Evolutionary conservation across 2,113 vertebrate genomes (phyloP), one percentile per base, ranked within the genome.

Genomic region (Pungitius pungitius): DNA sequence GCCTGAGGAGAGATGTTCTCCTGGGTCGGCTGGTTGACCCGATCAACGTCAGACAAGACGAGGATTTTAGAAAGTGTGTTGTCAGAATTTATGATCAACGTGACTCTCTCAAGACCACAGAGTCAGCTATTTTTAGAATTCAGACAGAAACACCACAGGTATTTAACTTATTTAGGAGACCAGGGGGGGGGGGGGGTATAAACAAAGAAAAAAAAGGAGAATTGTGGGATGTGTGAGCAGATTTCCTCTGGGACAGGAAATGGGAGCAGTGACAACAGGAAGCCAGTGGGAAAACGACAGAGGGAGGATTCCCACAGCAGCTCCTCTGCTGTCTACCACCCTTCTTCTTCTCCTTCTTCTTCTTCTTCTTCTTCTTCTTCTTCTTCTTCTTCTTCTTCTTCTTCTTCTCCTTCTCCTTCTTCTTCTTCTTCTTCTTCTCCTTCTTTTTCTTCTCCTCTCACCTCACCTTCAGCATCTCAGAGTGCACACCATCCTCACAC

Each of bases 221-320:
- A 83, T 72, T 74, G 62, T 65, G 69, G 58, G 61, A 76, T 68
- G 65, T 78, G 67, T 9, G 15, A 61, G 65, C 30, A 58, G 62
- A 54, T 55, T 76, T 85, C 86, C 83, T 87, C 61, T 72, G 87
- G 62, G 77, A 82, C 75, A 80, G 90, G 86, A 92, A 90, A 74
- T 56, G 33, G 75, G 78, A 84, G 76, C 67, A 27, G 76, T 83
- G 84, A 89, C 86, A 90, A 88, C 89, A 79, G 84, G 88, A 68
- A 88, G 78, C 78, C 45, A 30, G 79, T 67, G 51, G 85, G 75
- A 87, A 91, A 86, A 87, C 22, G 33, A 81, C 63, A 69, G 62
- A 78, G 26, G 35, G 7, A 56, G 73, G 72, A 90, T 89, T 88
- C 82, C 84, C 84, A 86, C 78, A 85, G 73, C 82, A 64, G 49